Conservation (phyloP, 2,797 vertebrate genomes). For the Myiotriccus ornatus region DNA sequence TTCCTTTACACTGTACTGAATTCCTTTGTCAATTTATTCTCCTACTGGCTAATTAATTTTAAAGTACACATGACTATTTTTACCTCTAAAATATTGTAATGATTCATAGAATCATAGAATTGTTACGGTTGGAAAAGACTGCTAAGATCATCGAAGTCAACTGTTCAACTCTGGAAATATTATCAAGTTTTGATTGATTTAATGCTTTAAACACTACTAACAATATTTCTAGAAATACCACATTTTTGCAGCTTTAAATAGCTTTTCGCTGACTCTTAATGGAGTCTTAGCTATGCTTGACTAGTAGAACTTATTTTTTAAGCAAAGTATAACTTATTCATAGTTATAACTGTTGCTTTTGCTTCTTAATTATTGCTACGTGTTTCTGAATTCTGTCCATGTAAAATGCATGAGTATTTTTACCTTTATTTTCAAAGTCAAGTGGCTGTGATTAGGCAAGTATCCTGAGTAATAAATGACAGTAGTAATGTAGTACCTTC, state of each 20-base stretch:
- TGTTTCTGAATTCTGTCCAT: neutral
- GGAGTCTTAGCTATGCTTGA: neutral
- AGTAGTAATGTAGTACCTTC: neutral
- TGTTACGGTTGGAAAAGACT: neutral
- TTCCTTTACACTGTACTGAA: neutral
- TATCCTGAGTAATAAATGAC: neutral
- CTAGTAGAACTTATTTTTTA: neutral
- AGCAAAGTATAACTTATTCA: no score
- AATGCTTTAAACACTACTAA: neutral
- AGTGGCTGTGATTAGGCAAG: neutral
- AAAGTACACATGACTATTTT: neutral
- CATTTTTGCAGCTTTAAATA: neutral
- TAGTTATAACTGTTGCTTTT: neutral
- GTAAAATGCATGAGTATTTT: neutral
- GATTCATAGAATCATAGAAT: neutral
- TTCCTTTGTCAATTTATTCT: neutral
- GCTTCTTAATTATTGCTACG: neutral
- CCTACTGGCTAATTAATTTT: neutral
- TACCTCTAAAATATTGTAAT: neutral
- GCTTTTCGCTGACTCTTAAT: neutral
- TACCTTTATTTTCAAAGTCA: neutral
- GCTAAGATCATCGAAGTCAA: no score
- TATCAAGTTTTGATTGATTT: neutral
- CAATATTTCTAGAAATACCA: neutral
- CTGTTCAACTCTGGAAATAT: neutral